Conservation (phyloP, 2,113 vertebrate species). For the Raja brachyura region DNA sequence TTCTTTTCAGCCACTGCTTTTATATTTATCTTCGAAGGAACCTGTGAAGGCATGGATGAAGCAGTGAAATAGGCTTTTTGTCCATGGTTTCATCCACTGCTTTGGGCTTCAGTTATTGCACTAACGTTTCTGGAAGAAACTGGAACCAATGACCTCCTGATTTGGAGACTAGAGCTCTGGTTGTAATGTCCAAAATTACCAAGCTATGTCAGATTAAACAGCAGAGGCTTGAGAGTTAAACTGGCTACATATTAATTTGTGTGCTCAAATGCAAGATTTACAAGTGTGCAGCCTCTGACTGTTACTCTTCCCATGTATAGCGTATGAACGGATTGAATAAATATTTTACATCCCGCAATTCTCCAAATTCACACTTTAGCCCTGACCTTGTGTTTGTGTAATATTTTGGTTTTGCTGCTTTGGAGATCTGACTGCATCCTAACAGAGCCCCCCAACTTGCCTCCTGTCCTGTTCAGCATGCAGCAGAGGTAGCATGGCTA, state of each 20-base stretch:
- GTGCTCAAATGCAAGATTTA: no score
- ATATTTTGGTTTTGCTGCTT: no score
- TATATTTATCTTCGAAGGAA: no score
- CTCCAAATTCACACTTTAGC: neutral
- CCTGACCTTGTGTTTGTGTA: no score
- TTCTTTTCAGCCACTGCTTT: no score
- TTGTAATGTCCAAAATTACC: neutral
- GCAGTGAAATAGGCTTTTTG: neutral
- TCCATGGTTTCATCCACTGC: neutral
- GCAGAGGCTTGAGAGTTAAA: no score
- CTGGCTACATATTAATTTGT: no score
- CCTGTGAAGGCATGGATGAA: no score
- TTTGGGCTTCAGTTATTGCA: neutral
- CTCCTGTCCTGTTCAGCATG: slow-evolving; percentile 78
- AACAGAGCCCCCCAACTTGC: slow-evolving; percentile 46
- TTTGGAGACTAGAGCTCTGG: neutral
- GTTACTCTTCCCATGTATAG: neutral
- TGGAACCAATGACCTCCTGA: neutral
- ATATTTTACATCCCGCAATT: neutral
- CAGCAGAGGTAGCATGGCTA: slow-evolving; percentile 75
- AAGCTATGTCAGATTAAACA: no score
- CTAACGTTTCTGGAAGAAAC: neutral
- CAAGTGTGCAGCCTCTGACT: neutral
- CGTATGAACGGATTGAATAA: neutral
- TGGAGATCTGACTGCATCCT: no score